A percentile compares a stretch with the other conserved stretches of the same genome.
These are phyloP conservation scores for Deilephila elpenor DNA, from an alignment of 2,888 invertebrate genomes.

Conservation along the genomic window DNA sequence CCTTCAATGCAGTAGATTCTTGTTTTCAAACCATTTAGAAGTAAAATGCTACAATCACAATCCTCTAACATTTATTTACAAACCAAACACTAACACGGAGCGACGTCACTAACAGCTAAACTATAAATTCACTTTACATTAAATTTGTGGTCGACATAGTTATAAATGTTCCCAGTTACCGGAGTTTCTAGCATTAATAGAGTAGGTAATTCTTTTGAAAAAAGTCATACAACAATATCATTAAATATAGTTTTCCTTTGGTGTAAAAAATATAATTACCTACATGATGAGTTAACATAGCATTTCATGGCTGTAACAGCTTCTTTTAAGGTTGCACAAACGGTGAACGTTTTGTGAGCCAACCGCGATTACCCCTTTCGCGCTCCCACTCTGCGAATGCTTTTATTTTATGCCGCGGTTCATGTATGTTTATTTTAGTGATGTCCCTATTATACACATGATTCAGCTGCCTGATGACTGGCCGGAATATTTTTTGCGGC, in stretches of 20 bases:
- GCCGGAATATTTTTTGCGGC: not conserved
- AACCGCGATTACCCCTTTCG: constrained; percentile 75
- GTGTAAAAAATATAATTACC: constrained; percentile 19
- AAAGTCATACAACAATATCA: not conserved
- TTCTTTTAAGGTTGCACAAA: constrained; percentile 70
- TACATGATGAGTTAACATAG: constrained; percentile 34
- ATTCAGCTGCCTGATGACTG: not conserved
- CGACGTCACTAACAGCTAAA: not conserved
- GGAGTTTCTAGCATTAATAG: too few species aligned
- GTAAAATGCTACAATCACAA: not conserved
- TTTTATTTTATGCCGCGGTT: constrained; percentile 66
- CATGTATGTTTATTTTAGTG: constrained; percentile 28
- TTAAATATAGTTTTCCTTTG: constrained; percentile 5
- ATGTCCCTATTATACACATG: constrained; percentile 45
- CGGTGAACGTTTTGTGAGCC: constrained; percentile 66
- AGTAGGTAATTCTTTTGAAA: not conserved
- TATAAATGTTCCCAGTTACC: too few species aligned
- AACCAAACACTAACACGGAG: not conserved
- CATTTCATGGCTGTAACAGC: constrained; percentile 50
- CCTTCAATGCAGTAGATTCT: too few species aligned
- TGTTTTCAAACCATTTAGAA: too few species aligned
- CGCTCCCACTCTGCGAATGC: constrained; percentile 41
- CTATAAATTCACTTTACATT: not conserved
- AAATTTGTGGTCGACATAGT: not conserved
- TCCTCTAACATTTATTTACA: not conserved